These are phyloP conservation scores for Diplogasteroides magnus DNA, from an alignment of 1,140 invertebrate species.

Conservation along the genomic window DNA sequence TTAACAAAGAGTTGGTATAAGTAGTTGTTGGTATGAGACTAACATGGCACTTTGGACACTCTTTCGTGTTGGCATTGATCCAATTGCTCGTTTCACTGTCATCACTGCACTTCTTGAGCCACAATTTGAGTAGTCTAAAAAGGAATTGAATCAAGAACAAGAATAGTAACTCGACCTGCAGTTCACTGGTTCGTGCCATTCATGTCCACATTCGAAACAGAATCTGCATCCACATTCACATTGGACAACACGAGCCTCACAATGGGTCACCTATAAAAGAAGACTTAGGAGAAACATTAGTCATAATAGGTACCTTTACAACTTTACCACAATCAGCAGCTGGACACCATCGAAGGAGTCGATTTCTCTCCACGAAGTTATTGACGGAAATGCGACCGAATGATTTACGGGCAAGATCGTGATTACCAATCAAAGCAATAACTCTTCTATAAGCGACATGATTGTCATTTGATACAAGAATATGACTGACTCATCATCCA, in stretches of 20 bases:
- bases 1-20: constrained; percentile 4
- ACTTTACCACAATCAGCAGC: constrained; percentile 93
- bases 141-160: background rate
- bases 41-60: constrained; percentile 89
- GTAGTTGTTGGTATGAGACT: background rate
- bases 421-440: constrained; percentile 2
- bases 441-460: background rate
- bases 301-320: constrained; percentile 69
- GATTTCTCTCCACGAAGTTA: constrained; percentile 77
- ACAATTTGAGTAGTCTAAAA: constrained; percentile 71
- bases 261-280: constrained; percentile 63
- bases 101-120: constrained; percentile 99
- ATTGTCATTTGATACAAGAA: constrained; percentile 8
- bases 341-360: constrained; percentile 90
- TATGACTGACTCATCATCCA: constrained; percentile 30
- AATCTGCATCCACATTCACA: constrained; percentile 72
- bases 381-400: constrained; percentile 77
- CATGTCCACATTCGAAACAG: constrained; percentile 86
- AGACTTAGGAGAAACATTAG: constrained; percentile 1
- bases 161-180: constrained; percentile 63
- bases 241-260: constrained; percentile 81
- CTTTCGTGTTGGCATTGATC: constrained; percentile 98
- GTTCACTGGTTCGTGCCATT: constrained; percentile 97
- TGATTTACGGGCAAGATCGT: constrained; percentile 68
- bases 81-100: constrained; percentile 98